Conservation (phyloP, 1,140 invertebrate genomes). For the Wasmannia auropunctata region DNA sequence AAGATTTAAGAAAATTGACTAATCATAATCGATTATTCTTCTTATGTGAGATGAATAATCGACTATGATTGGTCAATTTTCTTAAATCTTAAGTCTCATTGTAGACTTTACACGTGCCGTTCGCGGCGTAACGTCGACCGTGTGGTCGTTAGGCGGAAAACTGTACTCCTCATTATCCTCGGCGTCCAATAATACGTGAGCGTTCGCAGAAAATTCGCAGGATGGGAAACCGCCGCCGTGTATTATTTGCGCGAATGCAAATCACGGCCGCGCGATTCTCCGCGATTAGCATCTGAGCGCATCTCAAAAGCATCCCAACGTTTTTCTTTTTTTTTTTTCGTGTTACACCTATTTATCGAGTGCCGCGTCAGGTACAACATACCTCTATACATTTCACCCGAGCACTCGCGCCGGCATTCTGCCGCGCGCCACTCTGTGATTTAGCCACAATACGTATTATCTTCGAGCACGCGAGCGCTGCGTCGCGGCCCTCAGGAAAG, state of each 20-base stretch:
- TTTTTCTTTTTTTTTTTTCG: neutral
- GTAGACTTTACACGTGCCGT: neutral
- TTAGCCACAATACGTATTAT: constrained; percentile 12
- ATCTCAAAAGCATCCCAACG: neutral
- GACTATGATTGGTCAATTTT: no score
- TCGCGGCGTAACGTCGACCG: neutral
- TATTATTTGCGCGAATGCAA: constrained; percentile 43
- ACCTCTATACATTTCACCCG: neutral
- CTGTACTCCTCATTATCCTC: neutral
- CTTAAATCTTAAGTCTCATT: no score
- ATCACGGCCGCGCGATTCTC: neutral
- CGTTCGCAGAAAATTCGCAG: neutral
- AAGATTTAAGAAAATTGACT: no score
- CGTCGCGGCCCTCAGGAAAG: neutral
- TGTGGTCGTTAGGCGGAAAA: constrained; percentile 5
- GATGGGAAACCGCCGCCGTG: no score
- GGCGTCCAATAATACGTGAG: no score
- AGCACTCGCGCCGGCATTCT: neutral
- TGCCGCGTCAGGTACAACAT: neutral
- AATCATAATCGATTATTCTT: no score
- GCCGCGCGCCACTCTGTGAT: neutral
- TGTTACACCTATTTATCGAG: no score
- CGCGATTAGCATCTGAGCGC: neutral
- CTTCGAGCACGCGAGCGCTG: neutral
- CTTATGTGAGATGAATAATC: no score